phyloP scores from a whole-genome alignment of 2,113 vertebrate species.

The Marmota monax region DNA sequence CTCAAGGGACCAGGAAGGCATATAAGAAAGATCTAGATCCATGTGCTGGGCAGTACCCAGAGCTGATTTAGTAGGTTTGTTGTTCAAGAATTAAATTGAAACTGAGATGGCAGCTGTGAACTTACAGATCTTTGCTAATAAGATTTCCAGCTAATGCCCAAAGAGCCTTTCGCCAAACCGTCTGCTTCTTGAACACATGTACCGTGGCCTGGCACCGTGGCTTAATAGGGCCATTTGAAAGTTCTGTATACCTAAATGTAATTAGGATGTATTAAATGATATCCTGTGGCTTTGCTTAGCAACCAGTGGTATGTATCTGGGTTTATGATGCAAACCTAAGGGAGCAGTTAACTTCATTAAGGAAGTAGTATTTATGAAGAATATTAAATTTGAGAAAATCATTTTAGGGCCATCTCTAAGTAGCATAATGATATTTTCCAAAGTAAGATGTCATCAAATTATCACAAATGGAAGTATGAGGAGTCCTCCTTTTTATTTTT shows the following conservation, averaged over 20 bases:
- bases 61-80: background rate
- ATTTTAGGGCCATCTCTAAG: background rate
- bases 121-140: constrained; percentile 65
- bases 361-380: constrained; percentile 29
- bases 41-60: background rate
- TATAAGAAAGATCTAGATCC: background rate
- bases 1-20: background rate
- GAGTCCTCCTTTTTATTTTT: background rate
- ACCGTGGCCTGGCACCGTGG: background rate
- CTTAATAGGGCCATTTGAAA: constrained; percentile 20
- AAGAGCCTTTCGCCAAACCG: constrained; percentile 3
- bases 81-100: constrained; percentile 28
- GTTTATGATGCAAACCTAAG: constrained; percentile 48
- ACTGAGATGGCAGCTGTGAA: background rate
- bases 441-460: background rate
- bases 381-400: constrained; percentile 57
- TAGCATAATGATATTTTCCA: constrained; percentile 31
- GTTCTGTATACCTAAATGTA: constrained; percentile 14
- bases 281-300: constrained; percentile 62
- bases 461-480: background rate
- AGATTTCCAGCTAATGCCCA: constrained; percentile 62
- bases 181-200: constrained; percentile 52
- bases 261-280: constrained; percentile 58
- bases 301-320: background rate
- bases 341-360: constrained; percentile 41